These are phyloP conservation scores for roundworm (Caenorhabditis elegans) DNA, from an alignment of 1,140 invertebrate genomes.

Conservation along the genomic window DNA sequence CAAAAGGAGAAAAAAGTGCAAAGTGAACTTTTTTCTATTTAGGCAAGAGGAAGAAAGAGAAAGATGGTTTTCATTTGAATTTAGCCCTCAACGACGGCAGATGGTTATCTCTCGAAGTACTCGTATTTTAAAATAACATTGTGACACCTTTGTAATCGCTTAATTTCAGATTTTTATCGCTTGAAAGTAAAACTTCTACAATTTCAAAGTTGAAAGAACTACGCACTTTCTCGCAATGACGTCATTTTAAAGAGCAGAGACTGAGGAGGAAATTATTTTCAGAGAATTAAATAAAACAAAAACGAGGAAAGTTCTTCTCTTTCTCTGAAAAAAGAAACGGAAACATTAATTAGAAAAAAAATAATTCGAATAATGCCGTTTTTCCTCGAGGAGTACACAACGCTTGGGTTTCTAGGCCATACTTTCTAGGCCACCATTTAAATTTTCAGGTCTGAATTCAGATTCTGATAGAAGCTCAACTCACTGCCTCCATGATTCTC, in stretches of 20 bases:
- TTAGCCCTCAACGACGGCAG: neutral
- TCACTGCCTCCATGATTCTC: neutral
- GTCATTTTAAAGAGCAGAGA: neutral
- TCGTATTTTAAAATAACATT: conserved; percentile 19
- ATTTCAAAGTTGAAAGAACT: neutral
- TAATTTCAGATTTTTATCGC: neutral
- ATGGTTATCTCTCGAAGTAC: neutral
- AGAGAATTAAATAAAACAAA: neutral
- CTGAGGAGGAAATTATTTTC: neutral
- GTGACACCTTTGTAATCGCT: conserved; percentile 6
- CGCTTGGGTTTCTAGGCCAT: too few species aligned
- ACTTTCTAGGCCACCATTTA: too few species aligned
- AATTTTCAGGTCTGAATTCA: too few species aligned
- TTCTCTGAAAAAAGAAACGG: too few species aligned
- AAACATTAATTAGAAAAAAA: too few species aligned
- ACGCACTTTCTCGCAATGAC: neutral
- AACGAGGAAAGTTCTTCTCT: too few species aligned
- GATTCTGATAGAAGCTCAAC: neutral
- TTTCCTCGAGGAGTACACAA: too few species aligned
- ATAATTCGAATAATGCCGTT: too few species aligned
- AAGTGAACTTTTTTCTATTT: too few species aligned
- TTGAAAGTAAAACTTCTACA: neutral
- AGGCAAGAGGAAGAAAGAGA: neutral
- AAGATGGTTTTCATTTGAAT: conserved; percentile 1
- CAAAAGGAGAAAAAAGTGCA: neutral